Evolutionary conservation across 2,888 invertebrate genomes (phyloP), one percentile per base, ranked within the genome.

Genomic region (Fragum sueziense): DNA sequence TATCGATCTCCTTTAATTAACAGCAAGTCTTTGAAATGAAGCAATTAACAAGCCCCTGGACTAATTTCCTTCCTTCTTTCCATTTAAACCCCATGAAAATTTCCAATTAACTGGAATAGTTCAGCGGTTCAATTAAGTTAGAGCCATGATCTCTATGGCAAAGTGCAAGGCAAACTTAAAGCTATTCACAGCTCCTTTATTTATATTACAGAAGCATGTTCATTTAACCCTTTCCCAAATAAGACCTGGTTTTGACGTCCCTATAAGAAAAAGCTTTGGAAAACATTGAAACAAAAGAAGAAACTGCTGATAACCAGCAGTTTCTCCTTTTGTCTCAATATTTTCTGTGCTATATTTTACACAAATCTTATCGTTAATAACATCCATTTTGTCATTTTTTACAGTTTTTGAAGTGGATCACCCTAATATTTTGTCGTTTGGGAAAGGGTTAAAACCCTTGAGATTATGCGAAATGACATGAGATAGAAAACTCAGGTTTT

Each of bases 1-100:
- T 76, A 84, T 84, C 76, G 84, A 84, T 80, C 76, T 73, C 73
- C 69, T 71, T 84, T 84, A 81, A 84, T 84, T 84, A 84, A 84
- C 76, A 72, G 80, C 76, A 65, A 70, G 76, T 72, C 84, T 76
- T 79, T 84, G 79, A 84, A 83, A 84, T 62, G 79, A 84, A 80
- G 80, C 80, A 84, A 84, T 84, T 84, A 84, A 80, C 79, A 79
- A 69, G 72, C 76, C 80, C 68, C 73, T 79, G 72, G 74, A 70
- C 80, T 78, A 68, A 76, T 76, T 80, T 80, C 80, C 78, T 84
- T 84, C 80, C 80, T 84, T 80, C 80, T 74, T 73, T 73, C 71
- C 80, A 84, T 84, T 84, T 84, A 76, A 84, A 78, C 78, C 73
- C 78, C 82, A 82, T 82, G 82, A 82, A 82, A 73, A 54, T 65